Percentiles rank a stretch among this genome's conserved stretches.
phyloP scores from a whole-genome alignment of 2,888 invertebrate genomes.

The Pandemis heparana region DNA sequence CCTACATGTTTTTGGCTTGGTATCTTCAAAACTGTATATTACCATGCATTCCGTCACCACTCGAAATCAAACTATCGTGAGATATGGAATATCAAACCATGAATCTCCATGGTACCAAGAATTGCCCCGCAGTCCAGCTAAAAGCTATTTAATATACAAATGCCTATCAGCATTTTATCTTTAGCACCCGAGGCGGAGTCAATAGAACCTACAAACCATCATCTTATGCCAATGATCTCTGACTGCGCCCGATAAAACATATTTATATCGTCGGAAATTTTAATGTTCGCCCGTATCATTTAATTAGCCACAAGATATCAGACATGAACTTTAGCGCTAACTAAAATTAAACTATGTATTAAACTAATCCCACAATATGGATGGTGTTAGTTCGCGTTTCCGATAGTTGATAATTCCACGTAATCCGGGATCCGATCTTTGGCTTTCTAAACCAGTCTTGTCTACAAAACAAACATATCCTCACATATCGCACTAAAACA shows the following conservation, averaged over 20 bases:
- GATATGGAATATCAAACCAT: too few species aligned
- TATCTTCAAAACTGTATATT: too few species aligned
- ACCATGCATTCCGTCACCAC: too few species aligned
- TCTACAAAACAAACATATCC: slow-evolving; percentile 20
- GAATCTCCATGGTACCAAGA: not conserved
- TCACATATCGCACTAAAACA: slow-evolving; percentile 22
- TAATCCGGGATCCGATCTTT: slow-evolving; percentile 36
- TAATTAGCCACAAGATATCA: not conserved
- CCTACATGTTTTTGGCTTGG: not conserved
- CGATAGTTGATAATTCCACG: slow-evolving; percentile 29
- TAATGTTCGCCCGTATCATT: slow-evolving; percentile 13
- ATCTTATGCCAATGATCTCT: slow-evolving; percentile 38
- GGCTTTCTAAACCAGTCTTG: slow-evolving; percentile 38
- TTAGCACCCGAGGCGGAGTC: slow-evolving; percentile 12
- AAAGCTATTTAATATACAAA: not conserved
- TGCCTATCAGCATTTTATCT: not conserved
- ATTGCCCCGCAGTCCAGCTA: not conserved
- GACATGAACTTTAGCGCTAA: not conserved
- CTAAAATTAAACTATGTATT: not conserved
- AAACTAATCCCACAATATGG: not conserved
- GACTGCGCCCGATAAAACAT: slow-evolving; percentile 21
- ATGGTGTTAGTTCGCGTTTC: slow-evolving; percentile 12
- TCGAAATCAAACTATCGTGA: too few species aligned
- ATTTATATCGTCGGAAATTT: slow-evolving; percentile 16
- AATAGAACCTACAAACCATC: slow-evolving; percentile 7